A percentile compares a stretch with the other conserved stretches of the same genome.
These are phyloP conservation scores for Hiodon tergisus DNA, from an alignment of 2,113 vertebrate genomes.

Conservation along the genomic window DNA sequence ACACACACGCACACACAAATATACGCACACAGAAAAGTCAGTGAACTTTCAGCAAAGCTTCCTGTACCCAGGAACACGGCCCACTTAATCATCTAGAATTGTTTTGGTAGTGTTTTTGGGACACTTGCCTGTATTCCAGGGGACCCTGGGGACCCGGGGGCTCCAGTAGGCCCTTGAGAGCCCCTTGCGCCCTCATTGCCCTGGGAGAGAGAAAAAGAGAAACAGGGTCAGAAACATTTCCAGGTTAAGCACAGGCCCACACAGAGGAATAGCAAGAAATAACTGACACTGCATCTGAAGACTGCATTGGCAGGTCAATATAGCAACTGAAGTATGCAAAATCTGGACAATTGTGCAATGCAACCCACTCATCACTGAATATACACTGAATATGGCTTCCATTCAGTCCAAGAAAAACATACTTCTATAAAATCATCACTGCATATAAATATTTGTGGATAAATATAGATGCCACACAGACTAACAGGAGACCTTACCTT, in stretches of 20 bases:
- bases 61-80: too few relatives aligned
- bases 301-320: neutral
- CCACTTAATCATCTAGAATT: neutral
- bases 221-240: slow-evolving; percentile 3
- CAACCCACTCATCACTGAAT: too few relatives aligned
- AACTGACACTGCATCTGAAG: neutral
- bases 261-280: too few relatives aligned
- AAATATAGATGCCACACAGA: neutral
- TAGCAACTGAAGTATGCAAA: neutral
- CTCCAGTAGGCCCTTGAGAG: slow-evolving; percentile 61
- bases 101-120: neutral
- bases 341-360: neutral
- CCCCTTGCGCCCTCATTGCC: slow-evolving; percentile 77
- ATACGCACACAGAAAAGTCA: neutral
- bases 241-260: neutral
- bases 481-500: slow-evolving; percentile 59
- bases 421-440: too few relatives aligned
- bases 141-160: slow-evolving; percentile 68
- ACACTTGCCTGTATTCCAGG: slow-evolving; percentile 71
- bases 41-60: neutral
- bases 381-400: too few relatives aligned
- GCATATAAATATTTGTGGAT: too few relatives aligned
- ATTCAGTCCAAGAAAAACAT: too few relatives aligned
- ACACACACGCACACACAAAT: slow-evolving; percentile 6
- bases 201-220: slow-evolving; percentile 48